Conservation (phyloP, 2,888 invertebrate genomes). For the Pteria penguin region DNA sequence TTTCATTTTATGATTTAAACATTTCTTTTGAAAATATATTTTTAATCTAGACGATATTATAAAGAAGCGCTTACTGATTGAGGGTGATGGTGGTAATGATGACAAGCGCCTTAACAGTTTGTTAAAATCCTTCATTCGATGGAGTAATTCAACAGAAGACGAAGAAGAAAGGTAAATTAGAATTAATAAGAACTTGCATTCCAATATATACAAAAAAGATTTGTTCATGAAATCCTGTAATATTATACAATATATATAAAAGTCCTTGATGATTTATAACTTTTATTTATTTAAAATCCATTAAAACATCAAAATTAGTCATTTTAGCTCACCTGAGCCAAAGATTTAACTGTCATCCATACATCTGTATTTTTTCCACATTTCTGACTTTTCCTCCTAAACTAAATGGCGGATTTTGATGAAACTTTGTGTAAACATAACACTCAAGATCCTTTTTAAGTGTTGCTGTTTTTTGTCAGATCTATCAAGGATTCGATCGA, state of each 20-base stretch:
- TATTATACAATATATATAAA: no score
- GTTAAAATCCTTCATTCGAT: constrained; percentile 85
- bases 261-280: no score
- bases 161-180: constrained; percentile 77
- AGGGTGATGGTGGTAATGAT: constrained; percentile 98
- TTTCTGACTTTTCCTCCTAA: no score
- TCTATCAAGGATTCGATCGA: no score
- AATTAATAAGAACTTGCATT: no score
- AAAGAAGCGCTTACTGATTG: constrained; percentile 92
- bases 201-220: no score
- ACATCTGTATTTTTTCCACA: no score
- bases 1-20: background rate
- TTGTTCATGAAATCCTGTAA: no score
- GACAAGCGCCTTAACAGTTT: constrained; percentile 93
- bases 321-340: no score
- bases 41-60: constrained; percentile 92
- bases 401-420: background rate
- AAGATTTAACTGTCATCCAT: no score
- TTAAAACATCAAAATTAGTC: no score
- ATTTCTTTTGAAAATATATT: background rate
- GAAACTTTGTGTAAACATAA: background rate
- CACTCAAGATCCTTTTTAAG: background rate
- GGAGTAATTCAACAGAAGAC: constrained; percentile 73
- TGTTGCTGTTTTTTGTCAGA: background rate
- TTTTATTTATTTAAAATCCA: no score